Evolutionary conservation across 2,113 vertebrate genomes (phyloP).

Genomic region (Nestor notabilis): DNA sequence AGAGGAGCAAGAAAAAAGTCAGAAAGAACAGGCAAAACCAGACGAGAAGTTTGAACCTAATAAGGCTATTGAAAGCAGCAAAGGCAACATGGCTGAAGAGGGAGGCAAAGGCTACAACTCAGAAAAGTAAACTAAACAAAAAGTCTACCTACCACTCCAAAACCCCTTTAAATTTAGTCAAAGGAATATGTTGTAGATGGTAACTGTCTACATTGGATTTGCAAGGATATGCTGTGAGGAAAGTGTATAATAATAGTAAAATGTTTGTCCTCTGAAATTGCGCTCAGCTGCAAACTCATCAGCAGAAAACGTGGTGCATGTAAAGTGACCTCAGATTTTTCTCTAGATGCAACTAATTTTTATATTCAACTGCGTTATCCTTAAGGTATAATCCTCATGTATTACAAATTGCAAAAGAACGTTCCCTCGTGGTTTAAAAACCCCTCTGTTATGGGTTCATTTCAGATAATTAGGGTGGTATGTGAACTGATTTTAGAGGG

Average conservation of each 20-base stretch:
- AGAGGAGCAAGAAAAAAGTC: not conserved
- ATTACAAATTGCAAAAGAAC: not conserved
- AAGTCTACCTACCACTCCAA: not conserved
- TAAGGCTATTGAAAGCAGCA: not conserved
- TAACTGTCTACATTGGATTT: not conserved
- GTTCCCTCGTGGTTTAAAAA: not conserved
- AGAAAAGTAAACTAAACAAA: slow-evolving; percentile 10
- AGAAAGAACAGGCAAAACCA: not conserved
- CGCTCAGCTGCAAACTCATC: not conserved
- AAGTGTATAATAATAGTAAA: not conserved
- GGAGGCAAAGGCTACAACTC: not conserved
- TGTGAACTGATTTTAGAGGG: not conserved
- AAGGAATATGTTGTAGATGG: not conserved
- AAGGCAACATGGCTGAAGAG: not conserved
- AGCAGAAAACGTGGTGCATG: not conserved
- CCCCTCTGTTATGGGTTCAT: not conserved
- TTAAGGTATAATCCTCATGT: not conserved
- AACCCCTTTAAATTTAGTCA: not conserved
- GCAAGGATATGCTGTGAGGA: not conserved
- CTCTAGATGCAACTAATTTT: not conserved
- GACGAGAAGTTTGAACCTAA: not conserved
- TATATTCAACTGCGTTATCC: not conserved
- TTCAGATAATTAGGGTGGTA: not conserved
- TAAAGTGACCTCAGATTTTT: not conserved
- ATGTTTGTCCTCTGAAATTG: not conserved